Percentiles rank a stretch among this genome's conserved stretches.
phyloP scores from a whole-genome alignment of 2,888 invertebrate genomes.

The Prionchulus punctatus region DNA sequence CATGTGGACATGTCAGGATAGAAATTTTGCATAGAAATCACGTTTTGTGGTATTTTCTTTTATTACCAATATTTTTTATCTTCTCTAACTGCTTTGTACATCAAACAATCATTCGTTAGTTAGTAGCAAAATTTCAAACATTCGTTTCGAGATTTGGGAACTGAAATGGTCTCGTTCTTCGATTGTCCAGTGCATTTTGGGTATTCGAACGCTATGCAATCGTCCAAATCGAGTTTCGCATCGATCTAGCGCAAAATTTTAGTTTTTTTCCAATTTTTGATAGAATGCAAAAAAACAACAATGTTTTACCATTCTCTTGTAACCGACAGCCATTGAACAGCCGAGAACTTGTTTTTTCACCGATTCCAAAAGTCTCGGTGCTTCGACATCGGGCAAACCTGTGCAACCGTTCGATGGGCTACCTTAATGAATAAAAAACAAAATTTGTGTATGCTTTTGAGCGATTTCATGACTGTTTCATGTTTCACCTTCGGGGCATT shows the following conservation, averaged over 20 bases:
- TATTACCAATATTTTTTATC: no score
- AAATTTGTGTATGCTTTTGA: not conserved
- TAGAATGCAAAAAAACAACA: not conserved
- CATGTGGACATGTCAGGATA: no score
- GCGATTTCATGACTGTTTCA: not conserved
- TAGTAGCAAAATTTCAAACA: slow-evolving; percentile 3
- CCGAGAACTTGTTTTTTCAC: not conserved
- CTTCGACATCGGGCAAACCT: not conserved
- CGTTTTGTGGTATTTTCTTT: no score
- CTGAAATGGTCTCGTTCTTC: not conserved
- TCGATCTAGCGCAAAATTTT: not conserved
- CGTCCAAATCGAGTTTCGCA: not conserved
- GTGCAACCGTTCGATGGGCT: not conserved
- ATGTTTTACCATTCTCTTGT: not conserved
- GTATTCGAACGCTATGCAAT: not conserved
- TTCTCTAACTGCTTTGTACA: no score
- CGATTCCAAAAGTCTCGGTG: not conserved
- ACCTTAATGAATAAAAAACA: not conserved
- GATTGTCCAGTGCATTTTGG: not conserved
- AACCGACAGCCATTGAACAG: not conserved
- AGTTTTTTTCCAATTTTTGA: not conserved
- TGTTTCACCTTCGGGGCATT: slow-evolving; percentile 2
- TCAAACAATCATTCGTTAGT: not conserved
- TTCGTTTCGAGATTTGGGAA: not conserved
- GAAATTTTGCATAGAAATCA: no score